Evolutionary conservation across 2,797 vertebrate species (phyloP).

Genomic region (Fistularia tabacaria): DNA sequence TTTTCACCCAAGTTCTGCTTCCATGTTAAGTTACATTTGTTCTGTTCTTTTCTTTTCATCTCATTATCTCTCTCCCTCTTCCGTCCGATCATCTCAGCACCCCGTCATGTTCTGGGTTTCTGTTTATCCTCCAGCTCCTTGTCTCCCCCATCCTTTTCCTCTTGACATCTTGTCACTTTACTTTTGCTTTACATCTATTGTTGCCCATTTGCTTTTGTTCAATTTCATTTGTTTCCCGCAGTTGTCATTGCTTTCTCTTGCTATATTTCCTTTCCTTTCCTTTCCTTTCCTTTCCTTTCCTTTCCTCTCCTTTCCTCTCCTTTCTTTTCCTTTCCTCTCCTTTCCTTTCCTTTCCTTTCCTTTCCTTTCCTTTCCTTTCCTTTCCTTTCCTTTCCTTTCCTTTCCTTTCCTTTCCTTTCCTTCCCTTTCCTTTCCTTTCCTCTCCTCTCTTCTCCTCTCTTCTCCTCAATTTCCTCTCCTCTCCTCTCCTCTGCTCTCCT

Average conservation of each 20-base stretch:
- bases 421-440: not conserved
- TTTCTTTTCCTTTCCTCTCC: not conserved
- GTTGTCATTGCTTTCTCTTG: not conserved
- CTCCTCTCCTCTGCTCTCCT: conserved; percentile 5
- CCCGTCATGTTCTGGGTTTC: not conserved
- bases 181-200: not conserved
- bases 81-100: not conserved
- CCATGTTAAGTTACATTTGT: not conserved
- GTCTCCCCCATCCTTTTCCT: not conserved
- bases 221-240: not conserved
- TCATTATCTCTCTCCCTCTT: not conserved
- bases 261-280: not conserved
- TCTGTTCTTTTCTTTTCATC: not conserved
- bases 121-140: not conserved
- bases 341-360: not conserved
- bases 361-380: not conserved
- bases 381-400: too few relatives aligned
- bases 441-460: not conserved
- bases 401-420: not conserved
- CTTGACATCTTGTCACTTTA: not conserved
- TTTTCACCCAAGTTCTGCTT: not conserved
- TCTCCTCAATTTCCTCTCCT: conserved; percentile 9
- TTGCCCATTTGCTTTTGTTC: not conserved
- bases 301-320: conserved; percentile 5
- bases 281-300: not conserved